A percentile compares a stretch with the other conserved stretches of the same genome.
Evolutionary conservation across 2,888 invertebrate genomes (phyloP).

Genomic region (Sepiola atlantica): DNA sequence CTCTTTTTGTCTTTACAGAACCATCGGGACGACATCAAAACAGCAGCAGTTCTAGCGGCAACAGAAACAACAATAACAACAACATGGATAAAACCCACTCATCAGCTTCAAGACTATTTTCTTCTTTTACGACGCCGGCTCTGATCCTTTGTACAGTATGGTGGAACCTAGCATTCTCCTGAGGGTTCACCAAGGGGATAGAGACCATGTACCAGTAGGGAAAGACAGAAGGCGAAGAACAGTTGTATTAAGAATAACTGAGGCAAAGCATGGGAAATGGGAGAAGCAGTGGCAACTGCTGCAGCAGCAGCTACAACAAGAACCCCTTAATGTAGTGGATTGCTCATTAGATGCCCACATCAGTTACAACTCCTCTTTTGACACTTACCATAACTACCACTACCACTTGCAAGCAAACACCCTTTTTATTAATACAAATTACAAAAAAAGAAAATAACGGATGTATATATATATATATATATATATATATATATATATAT

Average conservation of each 20-base stretch:
- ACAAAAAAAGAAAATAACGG: not conserved
- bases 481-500: constrained; percentile 33
- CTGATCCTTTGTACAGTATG: constrained; percentile 43
- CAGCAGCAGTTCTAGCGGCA: constrained; percentile 38
- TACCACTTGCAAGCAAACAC: not conserved
- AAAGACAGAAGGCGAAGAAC: not conserved
- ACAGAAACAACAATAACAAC: not conserved
- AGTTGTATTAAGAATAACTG: constrained; percentile 12
- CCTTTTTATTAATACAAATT: not conserved
- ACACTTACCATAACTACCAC: not conserved
- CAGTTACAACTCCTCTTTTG: not conserved
- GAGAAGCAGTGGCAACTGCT: constrained; percentile 18
- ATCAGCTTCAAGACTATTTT: constrained; percentile 43
- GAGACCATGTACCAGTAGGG: constrained; percentile 23
- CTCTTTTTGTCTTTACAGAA: not conserved
- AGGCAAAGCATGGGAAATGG: not conserved
- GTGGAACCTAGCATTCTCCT: constrained; percentile 45
- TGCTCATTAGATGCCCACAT: constrained; percentile 32
- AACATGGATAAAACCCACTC: constrained; percentile 35
- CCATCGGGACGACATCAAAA: constrained; percentile 43
- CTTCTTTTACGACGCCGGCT: constrained; percentile 36
- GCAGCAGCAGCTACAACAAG: not conserved
- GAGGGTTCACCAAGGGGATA: constrained; percentile 8
- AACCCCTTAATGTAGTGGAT: not conserved
- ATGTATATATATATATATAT: not conserved